These are phyloP conservation scores for Nudaria mundana DNA, from an alignment of 2,888 invertebrate genomes.

Conservation along the genomic window DNA sequence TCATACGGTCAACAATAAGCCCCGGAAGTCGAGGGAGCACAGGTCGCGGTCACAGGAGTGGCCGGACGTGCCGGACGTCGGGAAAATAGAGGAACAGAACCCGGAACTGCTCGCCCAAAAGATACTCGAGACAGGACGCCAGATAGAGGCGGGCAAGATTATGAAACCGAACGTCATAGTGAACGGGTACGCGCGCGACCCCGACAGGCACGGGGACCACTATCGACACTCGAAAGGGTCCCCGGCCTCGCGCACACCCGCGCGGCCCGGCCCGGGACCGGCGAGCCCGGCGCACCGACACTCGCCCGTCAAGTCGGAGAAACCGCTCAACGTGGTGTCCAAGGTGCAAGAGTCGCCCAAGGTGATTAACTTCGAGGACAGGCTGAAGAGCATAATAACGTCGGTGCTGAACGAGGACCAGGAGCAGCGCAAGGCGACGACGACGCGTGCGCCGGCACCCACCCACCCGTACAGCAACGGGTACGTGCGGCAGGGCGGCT, in stretches of 20 bases:
- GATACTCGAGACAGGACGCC: conserved; percentile 93
- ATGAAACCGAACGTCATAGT: conserved; percentile 65
- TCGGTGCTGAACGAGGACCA: conserved; percentile 93
- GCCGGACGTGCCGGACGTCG: conserved; percentile 94
- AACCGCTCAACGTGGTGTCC: conserved; percentile 66
- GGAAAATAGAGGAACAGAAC: conserved; percentile 95
- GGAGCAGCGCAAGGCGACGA: conserved; percentile 54
- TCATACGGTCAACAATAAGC: conserved; percentile 62
- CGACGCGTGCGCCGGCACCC: conserved; percentile 43
- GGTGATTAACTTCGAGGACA: conserved; percentile 92
- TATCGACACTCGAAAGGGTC: conserved; percentile 34
- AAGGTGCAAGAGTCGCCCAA: conserved; percentile 88
- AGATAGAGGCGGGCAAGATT: conserved; percentile 92
- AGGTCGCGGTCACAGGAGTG: conserved; percentile 93
- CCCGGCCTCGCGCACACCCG: conserved; percentile 48
- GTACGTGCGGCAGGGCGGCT: conserved; percentile 26
- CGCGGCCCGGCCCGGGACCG: conserved; percentile 38
- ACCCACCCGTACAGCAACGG: conserved; percentile 28
- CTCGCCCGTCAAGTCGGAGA: conserved; percentile 63
- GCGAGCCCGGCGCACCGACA: conserved; percentile 46
- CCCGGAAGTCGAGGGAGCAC: conserved; percentile 83
- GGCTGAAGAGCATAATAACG: conserved; percentile 92
- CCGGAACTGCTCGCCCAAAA: conserved; percentile 94
- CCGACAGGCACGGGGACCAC: conserved; percentile 50
- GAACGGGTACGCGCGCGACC: conserved; percentile 63